A percentile compares a stretch with the other conserved stretches of the same genome.
Conservation (phyloP, 2,888 invertebrate genomes). For the Hydrotaea diabolus region DNA sequence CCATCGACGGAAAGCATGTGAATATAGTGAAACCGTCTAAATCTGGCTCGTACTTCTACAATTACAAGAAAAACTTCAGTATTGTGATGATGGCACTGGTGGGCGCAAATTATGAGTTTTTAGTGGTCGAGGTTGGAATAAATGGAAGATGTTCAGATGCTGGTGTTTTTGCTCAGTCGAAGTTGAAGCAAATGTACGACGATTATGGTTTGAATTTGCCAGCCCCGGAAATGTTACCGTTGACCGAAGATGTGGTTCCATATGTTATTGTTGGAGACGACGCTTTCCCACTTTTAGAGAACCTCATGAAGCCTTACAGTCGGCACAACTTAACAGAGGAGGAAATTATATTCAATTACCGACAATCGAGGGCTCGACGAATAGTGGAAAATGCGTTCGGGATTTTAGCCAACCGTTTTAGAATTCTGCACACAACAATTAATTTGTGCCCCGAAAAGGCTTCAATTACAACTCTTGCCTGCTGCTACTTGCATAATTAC, state of each 20-base stretch:
- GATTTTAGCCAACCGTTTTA: not conserved
- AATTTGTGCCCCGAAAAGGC: not conserved
- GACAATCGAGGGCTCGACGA: not conserved
- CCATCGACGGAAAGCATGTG: constrained; percentile 21
- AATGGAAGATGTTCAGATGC: constrained; percentile 64
- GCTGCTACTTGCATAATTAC: not conserved
- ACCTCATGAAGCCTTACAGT: no score
- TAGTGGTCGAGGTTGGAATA: constrained; percentile 51
- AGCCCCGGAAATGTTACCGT: constrained; percentile 30
- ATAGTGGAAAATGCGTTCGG: not conserved
- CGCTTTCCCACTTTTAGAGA: not conserved
- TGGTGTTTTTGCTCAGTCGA: constrained; percentile 56
- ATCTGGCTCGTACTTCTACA: constrained; percentile 60
- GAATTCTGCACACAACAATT: not conserved
- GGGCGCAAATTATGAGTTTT: constrained; percentile 48
- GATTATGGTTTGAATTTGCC: constrained; percentile 52
- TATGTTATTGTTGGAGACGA: no score
- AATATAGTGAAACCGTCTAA: constrained; percentile 56
- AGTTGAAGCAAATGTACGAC: constrained; percentile 51
- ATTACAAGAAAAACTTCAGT: constrained; percentile 58
- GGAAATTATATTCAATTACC: constrained; percentile 3
- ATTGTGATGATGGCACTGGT: constrained; percentile 59
- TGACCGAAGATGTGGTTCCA: no score
- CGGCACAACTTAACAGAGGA: not conserved
- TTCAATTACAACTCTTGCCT: not conserved